Conservation (phyloP, 2,113 vertebrate genomes). For the Anolis sagrei region DNA sequence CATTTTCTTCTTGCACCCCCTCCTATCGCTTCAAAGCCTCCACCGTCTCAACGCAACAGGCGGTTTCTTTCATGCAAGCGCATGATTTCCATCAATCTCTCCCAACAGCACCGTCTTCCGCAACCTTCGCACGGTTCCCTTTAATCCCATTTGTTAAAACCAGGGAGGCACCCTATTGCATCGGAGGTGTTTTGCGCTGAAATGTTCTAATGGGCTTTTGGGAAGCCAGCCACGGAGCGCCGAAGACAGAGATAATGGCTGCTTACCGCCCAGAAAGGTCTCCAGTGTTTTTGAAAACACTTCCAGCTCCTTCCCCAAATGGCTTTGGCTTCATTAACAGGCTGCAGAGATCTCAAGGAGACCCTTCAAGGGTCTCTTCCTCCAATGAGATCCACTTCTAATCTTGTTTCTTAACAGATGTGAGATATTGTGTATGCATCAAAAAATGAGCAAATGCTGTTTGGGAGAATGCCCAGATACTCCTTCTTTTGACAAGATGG, state of each 20-base stretch:
- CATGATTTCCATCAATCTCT: constrained; percentile 45
- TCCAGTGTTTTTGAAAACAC: background rate
- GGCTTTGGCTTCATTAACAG: background rate
- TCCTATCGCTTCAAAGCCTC: constrained; percentile 12
- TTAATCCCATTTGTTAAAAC: constrained; percentile 38
- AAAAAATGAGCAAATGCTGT: too few relatives aligned
- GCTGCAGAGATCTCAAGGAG: background rate
- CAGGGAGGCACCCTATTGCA: background rate
- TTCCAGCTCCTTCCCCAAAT: background rate
- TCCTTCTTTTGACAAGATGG: too few relatives aligned
- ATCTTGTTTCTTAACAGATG: too few relatives aligned
- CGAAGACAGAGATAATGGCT: background rate
- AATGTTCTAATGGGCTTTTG: background rate
- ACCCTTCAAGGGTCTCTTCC: background rate
- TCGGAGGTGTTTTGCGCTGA: background rate
- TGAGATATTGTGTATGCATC: too few relatives aligned
- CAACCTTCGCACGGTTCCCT: constrained; percentile 19
- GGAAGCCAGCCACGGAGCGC: background rate
- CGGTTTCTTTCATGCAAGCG: background rate
- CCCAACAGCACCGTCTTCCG: background rate
- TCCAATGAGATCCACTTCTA: too few relatives aligned
- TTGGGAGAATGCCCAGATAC: too few relatives aligned
- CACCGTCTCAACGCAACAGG: constrained; percentile 24
- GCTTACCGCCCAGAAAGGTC: background rate
- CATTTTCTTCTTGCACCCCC: too few relatives aligned